These are phyloP conservation scores for Platysteira castanea DNA, from an alignment of 2,113 vertebrate species.

Conservation along the genomic window DNA sequence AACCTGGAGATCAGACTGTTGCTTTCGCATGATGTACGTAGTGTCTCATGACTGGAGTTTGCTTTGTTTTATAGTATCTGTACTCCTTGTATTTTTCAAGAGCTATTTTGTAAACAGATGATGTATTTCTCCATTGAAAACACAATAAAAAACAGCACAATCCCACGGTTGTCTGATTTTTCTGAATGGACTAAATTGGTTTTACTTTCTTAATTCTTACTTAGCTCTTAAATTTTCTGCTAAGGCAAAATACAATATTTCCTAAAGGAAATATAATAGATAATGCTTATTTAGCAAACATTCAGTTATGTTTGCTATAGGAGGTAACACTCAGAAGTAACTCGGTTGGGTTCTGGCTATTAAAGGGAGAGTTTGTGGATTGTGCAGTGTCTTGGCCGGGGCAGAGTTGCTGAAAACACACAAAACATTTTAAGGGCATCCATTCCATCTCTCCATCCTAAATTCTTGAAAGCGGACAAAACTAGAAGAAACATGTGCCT, in stretches of 20 bases:
- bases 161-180: slow-evolving; percentile 69
- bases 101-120: slow-evolving; percentile 90
- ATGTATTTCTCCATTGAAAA: slow-evolving; percentile 90
- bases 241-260: not conserved
- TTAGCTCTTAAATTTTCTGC: not conserved
- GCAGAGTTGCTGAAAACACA: not conserved
- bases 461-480: not conserved
- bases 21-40: slow-evolving; percentile 86
- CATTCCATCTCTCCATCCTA: not conserved
- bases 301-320: not conserved
- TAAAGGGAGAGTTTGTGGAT: not conserved
- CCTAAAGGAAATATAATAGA: not conserved
- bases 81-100: slow-evolving; percentile 89
- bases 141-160: slow-evolving; percentile 85
- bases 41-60: slow-evolving; percentile 86
- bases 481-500: not conserved
- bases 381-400: not conserved
- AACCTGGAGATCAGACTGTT: slow-evolving; percentile 84
- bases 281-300: not conserved
- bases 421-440: not conserved
- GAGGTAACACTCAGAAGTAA: not conserved
- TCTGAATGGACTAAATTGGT: slow-evolving; percentile 16
- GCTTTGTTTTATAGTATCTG: slow-evolving; percentile 89
- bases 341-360: not conserved
- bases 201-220: not conserved